Conservation (phyloP, 1,140 invertebrate genomes). For the Latrodectus geometricus region DNA sequence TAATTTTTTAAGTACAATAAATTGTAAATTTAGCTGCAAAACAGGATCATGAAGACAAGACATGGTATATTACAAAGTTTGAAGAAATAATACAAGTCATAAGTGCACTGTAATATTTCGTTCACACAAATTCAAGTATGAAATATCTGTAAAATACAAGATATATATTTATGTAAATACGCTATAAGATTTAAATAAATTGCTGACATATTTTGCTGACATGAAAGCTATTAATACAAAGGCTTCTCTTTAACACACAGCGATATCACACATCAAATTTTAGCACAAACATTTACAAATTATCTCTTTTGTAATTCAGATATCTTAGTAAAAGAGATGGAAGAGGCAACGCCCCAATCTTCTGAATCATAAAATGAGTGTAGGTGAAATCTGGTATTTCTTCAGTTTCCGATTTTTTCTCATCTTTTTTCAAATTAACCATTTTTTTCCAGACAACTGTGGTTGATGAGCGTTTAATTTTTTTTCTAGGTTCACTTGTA, state of each 20-base stretch:
- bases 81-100: no score
- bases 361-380: slow-evolving; percentile 71
- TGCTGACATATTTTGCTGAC: not conserved
- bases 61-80: no score
- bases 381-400: slow-evolving; percentile 59
- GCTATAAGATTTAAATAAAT: not conserved
- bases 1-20: no score
- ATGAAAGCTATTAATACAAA: no score
- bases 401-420: slow-evolving; percentile 35
- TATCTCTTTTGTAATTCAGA: slow-evolving; percentile 71
- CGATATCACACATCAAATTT: no score
- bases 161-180: no score
- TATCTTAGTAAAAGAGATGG: slow-evolving; percentile 73
- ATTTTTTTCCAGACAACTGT: slow-evolving; percentile 59
- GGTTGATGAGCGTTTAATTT: slow-evolving; percentile 13
- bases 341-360: slow-evolving; percentile 72
- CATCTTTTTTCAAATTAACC: slow-evolving; percentile 32
- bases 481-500: not conserved
- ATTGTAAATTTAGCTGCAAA: no score
- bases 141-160: no score
- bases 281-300: slow-evolving; percentile 9
- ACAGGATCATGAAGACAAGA: no score
- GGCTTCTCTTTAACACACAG: no score
- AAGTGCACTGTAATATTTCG: no score
- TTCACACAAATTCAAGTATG: no score